phyloP scores from a whole-genome alignment of 2,113 vertebrate genomes.

The Callipepla californica region DNA sequence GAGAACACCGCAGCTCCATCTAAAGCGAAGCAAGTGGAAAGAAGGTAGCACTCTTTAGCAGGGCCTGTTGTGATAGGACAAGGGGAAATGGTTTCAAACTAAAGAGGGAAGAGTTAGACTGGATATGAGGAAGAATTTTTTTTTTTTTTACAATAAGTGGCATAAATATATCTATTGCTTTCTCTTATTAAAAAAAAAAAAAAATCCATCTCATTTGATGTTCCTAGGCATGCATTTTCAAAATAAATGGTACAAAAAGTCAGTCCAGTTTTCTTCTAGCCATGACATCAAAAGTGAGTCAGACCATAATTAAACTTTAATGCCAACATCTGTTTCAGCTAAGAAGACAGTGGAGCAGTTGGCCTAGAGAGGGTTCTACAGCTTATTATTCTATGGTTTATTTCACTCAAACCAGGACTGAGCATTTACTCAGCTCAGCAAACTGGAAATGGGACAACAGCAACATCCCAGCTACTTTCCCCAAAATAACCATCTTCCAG shows the following conservation, averaged over 20 bases:
- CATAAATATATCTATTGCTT: too few species aligned
- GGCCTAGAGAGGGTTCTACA: not conserved
- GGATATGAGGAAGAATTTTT: too few species aligned
- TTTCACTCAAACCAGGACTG: conserved; percentile 32
- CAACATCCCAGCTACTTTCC: not conserved
- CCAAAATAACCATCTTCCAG: conserved; percentile 17
- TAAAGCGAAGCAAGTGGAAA: not conserved
- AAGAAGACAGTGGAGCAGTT: not conserved
- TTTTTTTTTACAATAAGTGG: too few species aligned
- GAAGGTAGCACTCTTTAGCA: too few species aligned
- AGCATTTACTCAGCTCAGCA: conserved; percentile 15
- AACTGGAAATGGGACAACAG: conserved; percentile 29
- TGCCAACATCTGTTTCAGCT: conserved; percentile 57
- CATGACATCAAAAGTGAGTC: conserved; percentile 28
- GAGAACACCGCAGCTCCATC: not conserved
- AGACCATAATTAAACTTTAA: conserved; percentile 42
- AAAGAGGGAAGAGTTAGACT: too few species aligned
- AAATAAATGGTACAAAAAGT: not conserved
- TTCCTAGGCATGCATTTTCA: not conserved
- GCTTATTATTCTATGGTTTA: not conserved
- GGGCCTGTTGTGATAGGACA: too few species aligned
- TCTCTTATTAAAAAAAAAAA: not conserved
- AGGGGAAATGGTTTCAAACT: too few species aligned
- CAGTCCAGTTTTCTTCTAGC: not conserved
- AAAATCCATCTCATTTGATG: not conserved